Evolutionary conservation across 1,140 invertebrate species (phyloP).

Genomic region (Caerostris darwini): DNA sequence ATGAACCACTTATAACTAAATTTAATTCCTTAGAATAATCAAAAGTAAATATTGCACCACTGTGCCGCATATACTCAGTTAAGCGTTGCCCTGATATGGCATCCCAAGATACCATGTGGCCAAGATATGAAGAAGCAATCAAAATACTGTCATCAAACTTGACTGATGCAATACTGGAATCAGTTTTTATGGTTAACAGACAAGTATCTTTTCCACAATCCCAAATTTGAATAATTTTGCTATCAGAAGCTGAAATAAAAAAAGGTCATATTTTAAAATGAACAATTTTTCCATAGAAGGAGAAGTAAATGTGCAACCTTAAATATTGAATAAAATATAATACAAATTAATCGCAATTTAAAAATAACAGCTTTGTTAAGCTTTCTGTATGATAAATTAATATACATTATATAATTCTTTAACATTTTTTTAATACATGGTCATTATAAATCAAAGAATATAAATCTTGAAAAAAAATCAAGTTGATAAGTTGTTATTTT

Average conservation of each 20-base stretch:
- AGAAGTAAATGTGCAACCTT: too few species aligned
- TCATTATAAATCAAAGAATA: too few species aligned
- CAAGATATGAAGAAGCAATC: conserved; percentile 79
- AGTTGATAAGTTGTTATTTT: too few species aligned
- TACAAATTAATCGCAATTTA: too few species aligned
- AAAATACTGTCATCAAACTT: conserved; percentile 79
- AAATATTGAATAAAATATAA: too few species aligned
- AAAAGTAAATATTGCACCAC: conserved; percentile 82
- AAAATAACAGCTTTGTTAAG: too few species aligned
- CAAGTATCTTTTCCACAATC: conserved; percentile 77
- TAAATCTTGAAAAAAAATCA: too few species aligned
- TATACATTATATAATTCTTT: too few species aligned
- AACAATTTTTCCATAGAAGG: too few species aligned
- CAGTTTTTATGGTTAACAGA: conserved; percentile 77
- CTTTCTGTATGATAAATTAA: too few species aligned
- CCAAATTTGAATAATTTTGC: conserved; percentile 79
- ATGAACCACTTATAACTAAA: conserved; percentile 82
- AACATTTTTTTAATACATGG: too few species aligned
- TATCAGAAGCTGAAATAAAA: conserved; percentile 79
- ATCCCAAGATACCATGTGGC: conserved; percentile 79
- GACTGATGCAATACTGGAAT: conserved; percentile 79
- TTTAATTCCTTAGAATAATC: conserved; percentile 82
- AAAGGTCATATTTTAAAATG: not conserved
- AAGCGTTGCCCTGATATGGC: conserved; percentile 49
- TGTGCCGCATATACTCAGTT: conserved; percentile 81